Base-by-base conservation (phyloP, 2,888 invertebrate species). In the Asteroscopus sphinx region DNA sequence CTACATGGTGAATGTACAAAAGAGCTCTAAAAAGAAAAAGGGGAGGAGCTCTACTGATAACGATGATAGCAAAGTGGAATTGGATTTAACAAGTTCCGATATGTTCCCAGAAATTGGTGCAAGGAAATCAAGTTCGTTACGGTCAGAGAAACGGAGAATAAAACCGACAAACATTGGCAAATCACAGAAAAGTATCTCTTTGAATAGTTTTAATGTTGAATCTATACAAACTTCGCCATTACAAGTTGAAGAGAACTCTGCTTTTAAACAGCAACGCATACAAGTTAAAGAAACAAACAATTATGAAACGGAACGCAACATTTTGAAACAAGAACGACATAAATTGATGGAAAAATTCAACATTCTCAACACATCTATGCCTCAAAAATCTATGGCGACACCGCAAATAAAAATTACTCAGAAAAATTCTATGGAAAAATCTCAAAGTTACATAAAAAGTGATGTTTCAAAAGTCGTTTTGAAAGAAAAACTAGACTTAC, bases 91-190 rank as follows among this genome's bases (percentile, higher is more conserved):
- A 12, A 92, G 88, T 52, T 88, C 90, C 0, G 92, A 93, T 7
- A 85, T 89, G 61, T 94, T 94, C 63, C 94, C 94, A 0, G 92
- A 92, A 53, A 92, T 94, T 1, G 91, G 92, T 12, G 84, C 89
- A 0, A 83, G 92, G 35, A 91, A 91, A 64, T 80, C 91, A 0
- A 92, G 80, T 28, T 93, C 91, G 0, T 68, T 92, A 12, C 74
- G 83, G 8, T 88, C 89, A 0, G 93, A 91, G 17, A 86, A 86
- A 60, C 70, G 87, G 0, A 81, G 95, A 59, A 95, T 95, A 1
- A 95, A 95, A 63, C 95, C 95, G 0, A 95, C 95, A 0, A 90
- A 89, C 25, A 89, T 93, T 28, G 89, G 92, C 44, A 87, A 82
- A 2, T 80, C 83, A 1, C 83, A 89, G 53, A 90, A 91, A 55